Evolutionary conservation across 2,113 vertebrate species (phyloP), one percentile per base, ranked within the genome.

Genomic region (Myotis yumanensis): DNA sequence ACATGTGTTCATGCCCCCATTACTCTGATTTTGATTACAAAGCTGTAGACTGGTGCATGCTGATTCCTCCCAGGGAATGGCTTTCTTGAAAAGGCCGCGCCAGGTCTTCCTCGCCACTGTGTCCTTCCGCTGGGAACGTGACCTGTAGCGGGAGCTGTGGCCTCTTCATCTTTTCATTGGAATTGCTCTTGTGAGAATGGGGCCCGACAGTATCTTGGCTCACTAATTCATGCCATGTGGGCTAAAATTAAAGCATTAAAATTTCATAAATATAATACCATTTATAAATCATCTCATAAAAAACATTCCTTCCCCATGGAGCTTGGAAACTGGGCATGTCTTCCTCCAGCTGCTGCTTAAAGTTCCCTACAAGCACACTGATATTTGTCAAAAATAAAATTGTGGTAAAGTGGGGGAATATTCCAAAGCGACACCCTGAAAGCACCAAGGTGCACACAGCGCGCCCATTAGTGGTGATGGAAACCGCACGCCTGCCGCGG

Each of bases 201-300:
- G 89, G n/a, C 14, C 66, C 83, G 54, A 83, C 81, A 54, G 69
- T 71, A 96, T 86, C 88, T 81, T 90, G 95, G 79, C 84, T 96
- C 90, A 48, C 97, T 96, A 94, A 90, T 97, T 95, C 79, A 89
- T 80, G 75, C 43, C 72, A 88, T 93, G 32, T 83, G 95, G 40
- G 25, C 96, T 95, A 95, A 97, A 97, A 97, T 98, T 97, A 97
- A 97, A 92, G 88, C 84, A 95, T 83, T 96, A 76, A 97, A 96
- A 97, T 97, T 97, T 97, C 81, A 98, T 95, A 97, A 28, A 87
- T 95, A 91, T 95, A 97, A 96, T 97, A 91, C 90, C 95, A 94
- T 96, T 92, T 69, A 91, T 96, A 96, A 95, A 97, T 97, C 96
- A 96, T 96, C 46, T 96, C 95, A 93, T 94, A 93, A 97, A 97